Conservation (phyloP, 1,140 invertebrate species). For the Hylyphantes graminicola region DNA sequence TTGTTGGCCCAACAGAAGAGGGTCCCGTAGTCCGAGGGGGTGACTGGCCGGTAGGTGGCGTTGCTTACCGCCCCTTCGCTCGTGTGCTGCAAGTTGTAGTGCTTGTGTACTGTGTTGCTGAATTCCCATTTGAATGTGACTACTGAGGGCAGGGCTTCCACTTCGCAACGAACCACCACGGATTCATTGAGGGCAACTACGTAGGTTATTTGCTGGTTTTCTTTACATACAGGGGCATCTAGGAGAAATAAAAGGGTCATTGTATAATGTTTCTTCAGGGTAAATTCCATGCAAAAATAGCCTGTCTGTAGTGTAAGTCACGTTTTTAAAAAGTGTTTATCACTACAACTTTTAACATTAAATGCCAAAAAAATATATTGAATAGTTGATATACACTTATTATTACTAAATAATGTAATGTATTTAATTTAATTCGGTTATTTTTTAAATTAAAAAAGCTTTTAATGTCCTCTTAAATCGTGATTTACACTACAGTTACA, state of each 20-base stretch:
- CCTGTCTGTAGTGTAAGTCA: too few relatives aligned
- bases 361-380: too few relatives aligned
- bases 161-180: constrained; percentile 82
- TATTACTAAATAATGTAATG: too few relatives aligned
- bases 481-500: too few relatives aligned
- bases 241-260: not conserved
- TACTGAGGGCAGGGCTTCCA: constrained; percentile 86
- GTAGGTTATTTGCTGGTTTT: constrained; percentile 80
- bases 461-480: too few relatives aligned
- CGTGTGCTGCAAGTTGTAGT: constrained; percentile 54
- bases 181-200: constrained; percentile 82
- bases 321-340: too few relatives aligned
- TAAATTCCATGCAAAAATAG: too few relatives aligned
- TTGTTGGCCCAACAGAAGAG: constrained; percentile 65
- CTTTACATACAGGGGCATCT: constrained; percentile 87
- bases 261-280: not conserved
- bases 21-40: constrained; percentile 62
- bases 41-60: constrained; percentile 60
- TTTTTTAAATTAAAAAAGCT: too few relatives aligned
- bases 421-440: too few relatives aligned
- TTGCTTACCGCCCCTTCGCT: constrained; percentile 42
- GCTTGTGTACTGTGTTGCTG: constrained; percentile 61
- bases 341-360: too few relatives aligned
- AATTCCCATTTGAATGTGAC: constrained; percentile 69
- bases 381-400: too few relatives aligned